phyloP scores from a whole-genome alignment of 2,113 vertebrate genomes.

The Callospermophilus lateralis region DNA sequence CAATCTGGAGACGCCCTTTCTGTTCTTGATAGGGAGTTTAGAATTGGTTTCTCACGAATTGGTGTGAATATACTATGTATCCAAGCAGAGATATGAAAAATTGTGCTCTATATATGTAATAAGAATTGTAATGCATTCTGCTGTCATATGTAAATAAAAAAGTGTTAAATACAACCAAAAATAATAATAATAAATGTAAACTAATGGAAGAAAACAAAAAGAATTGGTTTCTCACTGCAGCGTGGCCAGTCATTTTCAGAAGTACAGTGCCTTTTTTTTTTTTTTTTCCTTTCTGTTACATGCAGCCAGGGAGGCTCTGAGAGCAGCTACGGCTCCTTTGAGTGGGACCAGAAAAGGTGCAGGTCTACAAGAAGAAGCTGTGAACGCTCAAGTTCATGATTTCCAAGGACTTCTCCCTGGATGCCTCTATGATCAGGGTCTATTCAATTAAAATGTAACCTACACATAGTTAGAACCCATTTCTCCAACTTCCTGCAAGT shows the following conservation, averaged over 20 bases:
- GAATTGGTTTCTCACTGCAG: background rate
- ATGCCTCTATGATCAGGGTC: background rate
- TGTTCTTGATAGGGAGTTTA: background rate
- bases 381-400: background rate
- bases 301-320: background rate
- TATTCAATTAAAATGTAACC: background rate
- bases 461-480: background rate
- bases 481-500: background rate
- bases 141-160: no score
- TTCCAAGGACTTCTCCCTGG: background rate
- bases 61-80: no score
- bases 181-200: no score
- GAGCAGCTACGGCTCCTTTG: background rate
- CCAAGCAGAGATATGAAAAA: no score
- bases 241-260: background rate
- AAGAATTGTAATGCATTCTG: no score
- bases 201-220: no score
- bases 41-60: background rate
- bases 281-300: background rate
- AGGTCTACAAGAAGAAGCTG: background rate
- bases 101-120: no score
- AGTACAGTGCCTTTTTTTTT: background rate
- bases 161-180: no score
- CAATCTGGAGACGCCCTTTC: background rate
- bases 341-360: background rate